phyloP scores from a whole-genome alignment of 2,113 vertebrate genomes.

The Mus spicilegus region DNA sequence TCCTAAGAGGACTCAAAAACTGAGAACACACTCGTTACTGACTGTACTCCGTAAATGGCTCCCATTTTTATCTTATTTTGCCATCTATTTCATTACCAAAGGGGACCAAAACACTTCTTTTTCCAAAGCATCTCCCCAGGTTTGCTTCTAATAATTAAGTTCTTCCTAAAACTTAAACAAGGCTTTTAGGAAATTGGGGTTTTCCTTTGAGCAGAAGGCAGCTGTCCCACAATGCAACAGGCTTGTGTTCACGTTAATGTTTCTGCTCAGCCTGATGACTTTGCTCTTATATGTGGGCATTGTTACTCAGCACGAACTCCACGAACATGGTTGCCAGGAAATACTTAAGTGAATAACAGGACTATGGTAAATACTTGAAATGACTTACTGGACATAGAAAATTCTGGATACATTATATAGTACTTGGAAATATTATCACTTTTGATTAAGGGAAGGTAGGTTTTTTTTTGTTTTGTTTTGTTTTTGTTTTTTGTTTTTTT shows the following conservation, averaged over 20 bases:
- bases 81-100: neutral
- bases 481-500: too few species aligned
- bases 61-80: conserved; percentile 4
- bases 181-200: neutral
- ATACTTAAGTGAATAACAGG: conserved; percentile 47
- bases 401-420: conserved; percentile 58
- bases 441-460: conserved; percentile 54
- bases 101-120: neutral
- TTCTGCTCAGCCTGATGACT: neutral
- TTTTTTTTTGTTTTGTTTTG: neutral
- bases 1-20: neutral
- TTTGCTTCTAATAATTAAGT: conserved; percentile 14
- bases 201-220: neutral
- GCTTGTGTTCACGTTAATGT: neutral
- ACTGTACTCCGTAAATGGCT: neutral
- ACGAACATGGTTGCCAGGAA: conserved; percentile 23
- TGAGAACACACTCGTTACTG: neutral
- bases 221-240: conserved; percentile 1
- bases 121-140: neutral
- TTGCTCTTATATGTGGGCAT: conserved; percentile 9
- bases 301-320: neutral
- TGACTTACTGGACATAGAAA: conserved; percentile 53
- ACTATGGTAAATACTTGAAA: conserved; percentile 43
- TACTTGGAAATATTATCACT: conserved; percentile 28
- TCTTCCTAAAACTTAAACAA: conserved; percentile 4